phyloP scores from a whole-genome alignment of 1,140 invertebrate genomes.

The Ptiloglossa arizonensis region DNA sequence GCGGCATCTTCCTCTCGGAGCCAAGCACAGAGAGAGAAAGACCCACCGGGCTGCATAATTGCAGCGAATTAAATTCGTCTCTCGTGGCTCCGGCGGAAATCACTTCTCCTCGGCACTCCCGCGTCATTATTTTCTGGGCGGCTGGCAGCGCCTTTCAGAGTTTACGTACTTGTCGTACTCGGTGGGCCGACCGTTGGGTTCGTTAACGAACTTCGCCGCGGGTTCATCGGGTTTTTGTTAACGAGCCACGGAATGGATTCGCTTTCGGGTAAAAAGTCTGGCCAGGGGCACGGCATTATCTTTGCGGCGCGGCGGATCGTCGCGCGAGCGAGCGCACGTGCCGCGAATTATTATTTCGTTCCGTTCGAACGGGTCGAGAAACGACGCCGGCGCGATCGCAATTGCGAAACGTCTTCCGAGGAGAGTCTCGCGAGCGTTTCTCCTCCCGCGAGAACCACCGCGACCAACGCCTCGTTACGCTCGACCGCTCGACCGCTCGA shows the following conservation, averaged over 20 bases:
- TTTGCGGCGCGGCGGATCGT: constrained; percentile 19
- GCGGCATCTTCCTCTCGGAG: constrained; percentile 22
- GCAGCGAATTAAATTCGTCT: constrained; percentile 65
- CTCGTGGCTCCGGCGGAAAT: constrained; percentile 55
- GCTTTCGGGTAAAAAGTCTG: constrained; percentile 52
- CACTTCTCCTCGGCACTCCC: constrained; percentile 40
- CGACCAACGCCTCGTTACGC: too few relatives aligned
- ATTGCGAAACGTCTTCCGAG: not conserved
- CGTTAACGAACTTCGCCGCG: constrained; percentile 59
- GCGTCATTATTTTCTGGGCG: constrained; percentile 54
- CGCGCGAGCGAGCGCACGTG: constrained; percentile 20
- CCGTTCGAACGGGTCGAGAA: not conserved
- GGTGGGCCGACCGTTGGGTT: constrained; percentile 20
- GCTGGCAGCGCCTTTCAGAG: constrained; percentile 47
- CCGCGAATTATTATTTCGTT: constrained; percentile 54
- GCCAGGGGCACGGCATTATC: constrained; percentile 47
- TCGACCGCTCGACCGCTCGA: not conserved
- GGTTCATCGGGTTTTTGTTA: constrained; percentile 60
- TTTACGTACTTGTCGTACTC: constrained; percentile 59
- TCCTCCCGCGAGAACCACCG: not conserved
- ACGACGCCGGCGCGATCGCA: not conserved
- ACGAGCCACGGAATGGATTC: constrained; percentile 55
- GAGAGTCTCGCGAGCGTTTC: not conserved
- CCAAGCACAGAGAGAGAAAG: not conserved
- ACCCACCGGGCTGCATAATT: constrained; percentile 45